A percentile compares a stretch with the other conserved stretches of the same genome.
phyloP scores from a whole-genome alignment of 2,797 vertebrate genomes.

The Darevskia mixta region DNA sequence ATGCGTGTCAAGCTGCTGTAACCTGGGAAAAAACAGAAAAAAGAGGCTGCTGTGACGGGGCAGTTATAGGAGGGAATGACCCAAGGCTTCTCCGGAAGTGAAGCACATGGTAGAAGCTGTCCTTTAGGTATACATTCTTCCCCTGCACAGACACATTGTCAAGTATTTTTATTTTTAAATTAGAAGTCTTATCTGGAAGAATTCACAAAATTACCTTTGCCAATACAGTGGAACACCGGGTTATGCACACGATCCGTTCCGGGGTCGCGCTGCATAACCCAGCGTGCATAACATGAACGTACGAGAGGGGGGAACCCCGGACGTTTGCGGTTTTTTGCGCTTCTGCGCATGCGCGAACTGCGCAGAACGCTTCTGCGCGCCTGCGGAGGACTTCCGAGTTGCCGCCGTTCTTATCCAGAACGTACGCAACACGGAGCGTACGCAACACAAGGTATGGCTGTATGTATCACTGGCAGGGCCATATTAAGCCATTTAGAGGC shows the following conservation, averaged over 20 bases:
- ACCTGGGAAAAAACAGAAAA: conserved; percentile 77
- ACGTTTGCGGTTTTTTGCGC: too few relatives aligned
- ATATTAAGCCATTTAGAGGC: too few relatives aligned
- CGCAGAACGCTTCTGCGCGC: too few relatives aligned
- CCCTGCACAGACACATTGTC: neutral
- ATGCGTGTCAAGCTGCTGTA: conserved; percentile 92
- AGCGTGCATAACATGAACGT: too few relatives aligned
- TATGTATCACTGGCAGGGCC: neutral
- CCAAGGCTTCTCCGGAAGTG: neutral
- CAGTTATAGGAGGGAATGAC: conserved; percentile 23
- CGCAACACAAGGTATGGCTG: too few relatives aligned
- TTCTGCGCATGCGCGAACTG: too few relatives aligned
- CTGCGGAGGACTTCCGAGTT: too few relatives aligned
- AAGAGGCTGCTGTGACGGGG: neutral
- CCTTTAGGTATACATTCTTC: neutral
- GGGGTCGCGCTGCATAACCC: too few relatives aligned
- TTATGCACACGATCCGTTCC: too few relatives aligned
- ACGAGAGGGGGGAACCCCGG: too few relatives aligned
- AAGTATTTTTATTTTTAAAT: conserved; percentile 29
- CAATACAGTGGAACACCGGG: neutral
- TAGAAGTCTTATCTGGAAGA: neutral
- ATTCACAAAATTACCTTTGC: conserved; percentile 29
- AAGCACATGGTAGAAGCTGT: neutral
- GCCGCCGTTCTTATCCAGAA: too few relatives aligned
- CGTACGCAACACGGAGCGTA: too few relatives aligned